Conservation (phyloP, 2,888 invertebrate species). For the Cephus pygmeus region DNA sequence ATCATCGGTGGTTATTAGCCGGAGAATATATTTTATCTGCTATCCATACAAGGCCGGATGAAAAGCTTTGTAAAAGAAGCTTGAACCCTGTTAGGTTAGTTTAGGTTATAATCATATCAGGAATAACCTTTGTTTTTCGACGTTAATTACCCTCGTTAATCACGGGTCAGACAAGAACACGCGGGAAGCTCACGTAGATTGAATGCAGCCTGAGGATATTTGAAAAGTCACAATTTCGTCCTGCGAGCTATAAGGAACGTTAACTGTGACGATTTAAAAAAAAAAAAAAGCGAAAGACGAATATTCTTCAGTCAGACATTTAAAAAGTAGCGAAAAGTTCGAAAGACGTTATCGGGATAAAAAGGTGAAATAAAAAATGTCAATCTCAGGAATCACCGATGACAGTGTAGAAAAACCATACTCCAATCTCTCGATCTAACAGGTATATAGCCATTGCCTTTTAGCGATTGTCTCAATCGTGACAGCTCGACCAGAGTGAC, state of each 20-base stretch:
- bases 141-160: neutral
- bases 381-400: neutral
- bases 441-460: no score
- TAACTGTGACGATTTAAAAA: neutral
- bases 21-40: neutral
- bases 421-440: neutral
- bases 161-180: constrained; percentile 1
- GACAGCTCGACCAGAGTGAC: neutral
- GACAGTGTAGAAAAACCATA: neutral
- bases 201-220: neutral
- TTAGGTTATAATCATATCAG: neutral
- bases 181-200: neutral
- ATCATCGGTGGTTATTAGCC: neutral
- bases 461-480: neutral
- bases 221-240: neutral
- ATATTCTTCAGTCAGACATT: neutral
- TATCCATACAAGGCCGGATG: neutral
- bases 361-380: neutral
- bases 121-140: neutral
- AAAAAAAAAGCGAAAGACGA: no score
- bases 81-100: neutral
- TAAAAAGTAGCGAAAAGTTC: no score
- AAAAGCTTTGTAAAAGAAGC: neutral
- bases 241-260: neutral
- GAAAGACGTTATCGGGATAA: neutral